A percentile compares a stretch with the other conserved stretches of the same genome.
Conservation (phyloP, 2,797 vertebrate genomes). For the Chloroceryle inda region DNA sequence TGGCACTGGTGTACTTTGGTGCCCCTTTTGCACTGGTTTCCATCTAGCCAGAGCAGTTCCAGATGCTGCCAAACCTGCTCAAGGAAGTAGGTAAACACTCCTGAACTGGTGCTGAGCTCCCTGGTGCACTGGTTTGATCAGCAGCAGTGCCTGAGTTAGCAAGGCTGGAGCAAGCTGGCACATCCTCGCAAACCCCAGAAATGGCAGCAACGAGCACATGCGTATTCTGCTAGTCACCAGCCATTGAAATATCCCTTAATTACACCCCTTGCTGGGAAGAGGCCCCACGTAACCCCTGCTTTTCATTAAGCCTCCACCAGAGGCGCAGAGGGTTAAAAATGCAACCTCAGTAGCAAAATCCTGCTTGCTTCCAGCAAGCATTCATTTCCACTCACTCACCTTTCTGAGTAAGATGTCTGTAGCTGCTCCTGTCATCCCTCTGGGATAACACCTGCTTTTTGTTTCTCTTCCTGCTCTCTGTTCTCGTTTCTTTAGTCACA, state of each 20-base stretch:
- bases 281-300: background rate
- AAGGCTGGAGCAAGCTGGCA: background rate
- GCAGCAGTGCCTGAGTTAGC: background rate
- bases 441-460: background rate
- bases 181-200: background rate
- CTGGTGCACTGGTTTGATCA: background rate
- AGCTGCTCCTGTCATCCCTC: slow-evolving; percentile 56
- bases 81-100: background rate
- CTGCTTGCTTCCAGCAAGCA: background rate
- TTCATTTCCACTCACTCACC: slow-evolving; percentile 66
- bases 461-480: slow-evolving; percentile 21
- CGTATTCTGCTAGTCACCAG: background rate
- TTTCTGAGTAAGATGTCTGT: background rate
- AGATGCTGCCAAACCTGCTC: slow-evolving; percentile 2
- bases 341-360: slow-evolving; percentile 16
- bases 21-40: background rate
- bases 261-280: background rate
- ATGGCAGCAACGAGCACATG: background rate
- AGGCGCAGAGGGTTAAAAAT: background rate
- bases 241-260: background rate
- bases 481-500: background rate
- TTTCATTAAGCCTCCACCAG: background rate
- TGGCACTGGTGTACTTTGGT: background rate
- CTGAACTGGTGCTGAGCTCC: background rate
- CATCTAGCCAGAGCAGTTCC: background rate